Conservation (phyloP, 2,888 invertebrate genomes). For the Halocaridina rubra region DNA sequence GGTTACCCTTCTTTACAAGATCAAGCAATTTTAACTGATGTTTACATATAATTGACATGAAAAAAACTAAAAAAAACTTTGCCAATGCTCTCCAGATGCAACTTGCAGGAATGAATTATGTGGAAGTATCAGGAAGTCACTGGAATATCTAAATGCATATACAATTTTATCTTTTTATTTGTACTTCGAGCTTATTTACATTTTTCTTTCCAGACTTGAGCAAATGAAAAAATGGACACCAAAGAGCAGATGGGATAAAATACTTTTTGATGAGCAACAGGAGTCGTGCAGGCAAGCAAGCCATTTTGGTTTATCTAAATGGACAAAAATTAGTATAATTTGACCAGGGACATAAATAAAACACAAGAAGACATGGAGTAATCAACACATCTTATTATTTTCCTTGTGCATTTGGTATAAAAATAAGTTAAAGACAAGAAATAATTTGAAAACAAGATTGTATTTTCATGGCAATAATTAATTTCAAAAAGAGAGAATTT, state of each 20-base stretch:
- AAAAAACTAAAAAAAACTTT: too few species aligned
- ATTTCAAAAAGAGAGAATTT: constrained; percentile 45
- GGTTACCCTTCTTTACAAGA: too few species aligned
- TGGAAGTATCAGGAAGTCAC: too few species aligned
- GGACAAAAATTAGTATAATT: not conserved
- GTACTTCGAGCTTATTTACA: constrained; percentile 48
- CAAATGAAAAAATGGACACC: constrained; percentile 47
- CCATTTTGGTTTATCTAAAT: not conserved
- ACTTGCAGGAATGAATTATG: too few species aligned
- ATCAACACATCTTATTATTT: constrained; percentile 60
- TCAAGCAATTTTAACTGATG: too few species aligned
- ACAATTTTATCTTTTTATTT: constrained; percentile 46
- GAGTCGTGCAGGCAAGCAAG: not conserved
- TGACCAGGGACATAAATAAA: constrained; percentile 13
- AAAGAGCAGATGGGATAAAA: not conserved
- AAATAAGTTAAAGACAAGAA: constrained; percentile 59
- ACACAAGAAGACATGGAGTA: constrained; percentile 54
- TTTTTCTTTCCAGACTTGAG: constrained; percentile 24
- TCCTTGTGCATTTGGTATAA: constrained; percentile 58
- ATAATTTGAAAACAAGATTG: constrained; percentile 31
- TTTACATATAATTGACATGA: too few species aligned
- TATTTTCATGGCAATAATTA: constrained; percentile 18
- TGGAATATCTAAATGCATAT: constrained; percentile 44
- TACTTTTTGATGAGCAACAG: not conserved
- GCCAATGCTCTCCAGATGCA: too few species aligned